A percentile compares a stretch with the other conserved stretches of the same genome.
These are phyloP conservation scores for Tenthredo scrophulariae DNA, from an alignment of 2,888 invertebrate species.

Conservation along the genomic window DNA sequence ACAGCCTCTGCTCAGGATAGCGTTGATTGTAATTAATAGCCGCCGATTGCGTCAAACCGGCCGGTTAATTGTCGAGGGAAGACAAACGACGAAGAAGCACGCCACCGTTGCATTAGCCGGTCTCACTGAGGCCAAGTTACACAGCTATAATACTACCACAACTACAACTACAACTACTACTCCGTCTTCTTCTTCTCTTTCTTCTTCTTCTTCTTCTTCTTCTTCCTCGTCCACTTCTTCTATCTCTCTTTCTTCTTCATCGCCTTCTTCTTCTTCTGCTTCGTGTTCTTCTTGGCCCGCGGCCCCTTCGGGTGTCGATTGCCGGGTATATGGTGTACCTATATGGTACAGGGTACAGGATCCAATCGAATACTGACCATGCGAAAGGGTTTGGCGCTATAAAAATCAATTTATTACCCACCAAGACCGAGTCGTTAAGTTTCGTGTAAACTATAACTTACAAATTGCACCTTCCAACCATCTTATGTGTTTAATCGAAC, in stretches of 20 bases:
- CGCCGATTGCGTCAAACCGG: conserved; percentile 66
- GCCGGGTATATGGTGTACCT: conserved; percentile 1
- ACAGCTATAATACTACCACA: conserved; percentile 7
- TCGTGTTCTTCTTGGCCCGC: neutral
- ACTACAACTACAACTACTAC: neutral
- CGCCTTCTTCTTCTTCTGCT: neutral
- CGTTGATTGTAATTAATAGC: conserved; percentile 77
- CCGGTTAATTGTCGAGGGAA: conserved; percentile 74
- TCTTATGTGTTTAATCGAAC: conserved; percentile 41
- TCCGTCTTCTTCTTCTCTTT: neutral
- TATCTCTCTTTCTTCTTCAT: neutral
- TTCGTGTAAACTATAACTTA: conserved; percentile 47
- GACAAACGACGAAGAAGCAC: conserved; percentile 74
- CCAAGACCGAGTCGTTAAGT: conserved; percentile 44
- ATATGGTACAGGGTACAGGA: neutral
- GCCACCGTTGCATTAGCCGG: conserved; percentile 64
- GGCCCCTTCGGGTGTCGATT: conserved; percentile 41
- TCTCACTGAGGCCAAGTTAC: neutral
- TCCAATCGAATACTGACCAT: conserved; percentile 32
- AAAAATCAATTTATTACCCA: conserved; percentile 49
- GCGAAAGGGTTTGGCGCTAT: conserved; percentile 31
- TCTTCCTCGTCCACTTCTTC: neutral
- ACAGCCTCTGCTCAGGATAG: conserved; percentile 67
- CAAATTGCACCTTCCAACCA: conserved; percentile 42
- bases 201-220: neutral